Evolutionary conservation across 2,888 invertebrate genomes (phyloP), one percentile per base, ranked within the genome.

Genomic region (Leptura quadrifasciata): DNA sequence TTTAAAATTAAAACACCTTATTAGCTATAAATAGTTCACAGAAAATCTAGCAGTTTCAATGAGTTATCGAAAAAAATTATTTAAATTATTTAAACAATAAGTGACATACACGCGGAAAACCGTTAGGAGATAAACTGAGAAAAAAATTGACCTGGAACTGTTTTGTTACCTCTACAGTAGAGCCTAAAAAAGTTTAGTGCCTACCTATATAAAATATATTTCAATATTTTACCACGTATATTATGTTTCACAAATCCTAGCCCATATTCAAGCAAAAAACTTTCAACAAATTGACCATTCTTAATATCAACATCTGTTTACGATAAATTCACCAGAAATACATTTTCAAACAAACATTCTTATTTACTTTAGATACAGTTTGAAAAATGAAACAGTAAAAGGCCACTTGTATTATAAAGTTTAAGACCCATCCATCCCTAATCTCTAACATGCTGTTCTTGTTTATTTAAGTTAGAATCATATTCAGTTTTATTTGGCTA

Each of bases 371-470:
- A 21, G 63, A 35, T 63, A 18, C 18, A 31, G 17, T 63, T 35
- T 5, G 20, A 63, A 63, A 35, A 31, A 18, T 31, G 17, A 5
- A 35, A n/a, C 35, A 35, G 18, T 8, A 35, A 63, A 20, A 10
- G 63, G 20, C 35, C 63, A 20, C 6, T 18, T 35, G 61, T 63
- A 35, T 17, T n/a, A 68, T 55, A 54, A 35, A 55, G 55, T 27
- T 63, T 27, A 20, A 20, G 17, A 20, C 39, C 55, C 10, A 55
- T 57, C 57, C 55, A 20, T 27, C 15, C 10, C 17, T 55, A 55
- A 68, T 57, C 57, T 55, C n/a, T 68, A 54, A 55, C 68, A 55
- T n/a, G 55, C 35, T 68, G 21, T 67, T 67, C 24, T 57, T 68
- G 57, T 57, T 55, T 68, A 55, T 67, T 67, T 54, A 67, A 20